A percentile compares a stretch with the other conserved stretches of the same genome.
Conservation (phyloP, 2,888 invertebrate genomes). For the Lasioglossum oenotherae region DNA sequence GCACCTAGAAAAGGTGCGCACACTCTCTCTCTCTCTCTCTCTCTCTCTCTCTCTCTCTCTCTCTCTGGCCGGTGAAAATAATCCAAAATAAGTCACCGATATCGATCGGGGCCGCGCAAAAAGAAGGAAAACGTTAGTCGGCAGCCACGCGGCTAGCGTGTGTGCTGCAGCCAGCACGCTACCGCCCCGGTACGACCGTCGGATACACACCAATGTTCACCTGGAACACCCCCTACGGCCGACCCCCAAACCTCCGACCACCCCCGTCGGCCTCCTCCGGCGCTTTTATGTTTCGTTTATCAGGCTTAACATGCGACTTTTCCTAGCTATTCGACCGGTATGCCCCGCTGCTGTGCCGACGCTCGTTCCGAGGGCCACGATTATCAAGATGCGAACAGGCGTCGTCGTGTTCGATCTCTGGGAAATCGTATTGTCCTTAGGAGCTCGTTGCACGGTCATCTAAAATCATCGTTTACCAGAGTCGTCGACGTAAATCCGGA, state of each 20-base stretch:
- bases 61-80: slow-evolving; percentile 72
- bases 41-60: too few relatives aligned
- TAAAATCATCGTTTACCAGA: neutral
- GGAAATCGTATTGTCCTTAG: slow-evolving; percentile 6
- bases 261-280: slow-evolving; percentile 56
- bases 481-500: neutral
- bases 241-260: slow-evolving; percentile 34
- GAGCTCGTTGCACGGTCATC: neutral
- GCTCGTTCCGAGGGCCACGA: slow-evolving; percentile 55
- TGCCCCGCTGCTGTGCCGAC: slow-evolving; percentile 17
- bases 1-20: slow-evolving; percentile 54
- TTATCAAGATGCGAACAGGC: slow-evolving; percentile 53
- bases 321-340: slow-evolving; percentile 74
- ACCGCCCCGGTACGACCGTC: slow-evolving; percentile 62
- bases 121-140: slow-evolving; percentile 69
- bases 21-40: slow-evolving; percentile 14
- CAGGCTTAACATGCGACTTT: slow-evolving; percentile 81
- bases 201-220: slow-evolving; percentile 74
- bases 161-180: slow-evolving; percentile 60
- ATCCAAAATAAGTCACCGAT: slow-evolving; percentile 79
- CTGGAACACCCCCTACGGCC: slow-evolving; percentile 46
- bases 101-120: slow-evolving; percentile 76
- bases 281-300: slow-evolving; percentile 81
- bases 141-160: slow-evolving; percentile 55
- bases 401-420: slow-evolving; percentile 6